Evolutionary conservation across 2,888 invertebrate genomes (phyloP).

Genomic region (Harpagoxenus sublaevis): DNA sequence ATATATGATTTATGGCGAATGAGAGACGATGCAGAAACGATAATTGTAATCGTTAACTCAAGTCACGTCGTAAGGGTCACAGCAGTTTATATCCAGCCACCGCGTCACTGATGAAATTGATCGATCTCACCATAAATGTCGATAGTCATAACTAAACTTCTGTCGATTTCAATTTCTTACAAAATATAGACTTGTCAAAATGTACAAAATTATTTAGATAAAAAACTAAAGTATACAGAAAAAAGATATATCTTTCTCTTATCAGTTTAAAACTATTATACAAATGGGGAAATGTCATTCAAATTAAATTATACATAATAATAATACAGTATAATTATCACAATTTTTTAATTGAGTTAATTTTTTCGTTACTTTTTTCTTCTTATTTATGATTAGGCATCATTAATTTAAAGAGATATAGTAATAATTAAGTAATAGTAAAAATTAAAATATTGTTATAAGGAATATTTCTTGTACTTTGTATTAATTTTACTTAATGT

Average conservation of each 20-base stretch:
- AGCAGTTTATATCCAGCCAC: constrained; percentile 71
- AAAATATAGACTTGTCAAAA: not conserved
- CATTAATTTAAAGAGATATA: not conserved
- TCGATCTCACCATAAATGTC: constrained; percentile 66
- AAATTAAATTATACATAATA: not conserved
- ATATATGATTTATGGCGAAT: constrained; percentile 62
- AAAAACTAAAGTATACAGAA: not conserved
- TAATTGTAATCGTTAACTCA: constrained; percentile 81
- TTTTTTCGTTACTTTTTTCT: not conserved
- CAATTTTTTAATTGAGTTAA: not conserved
- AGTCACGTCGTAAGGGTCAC: constrained; percentile 79
- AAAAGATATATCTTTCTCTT: not conserved
- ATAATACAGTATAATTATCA: not conserved
- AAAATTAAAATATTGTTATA: not conserved
- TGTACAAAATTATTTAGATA: not conserved
- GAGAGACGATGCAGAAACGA: constrained; percentile 65
- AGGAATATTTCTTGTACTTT: not conserved
- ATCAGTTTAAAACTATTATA: not conserved
- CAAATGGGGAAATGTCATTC: not conserved
- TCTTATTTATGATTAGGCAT: not conserved
- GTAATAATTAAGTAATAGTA: not conserved
- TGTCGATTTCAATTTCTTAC: not conserved
- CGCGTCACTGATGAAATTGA: constrained; percentile 71
- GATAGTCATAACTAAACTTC: constrained; percentile 7
- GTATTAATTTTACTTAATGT: not conserved